phyloP scores from a whole-genome alignment of 2,888 invertebrate genomes.

The Bellardia pandia region DNA sequence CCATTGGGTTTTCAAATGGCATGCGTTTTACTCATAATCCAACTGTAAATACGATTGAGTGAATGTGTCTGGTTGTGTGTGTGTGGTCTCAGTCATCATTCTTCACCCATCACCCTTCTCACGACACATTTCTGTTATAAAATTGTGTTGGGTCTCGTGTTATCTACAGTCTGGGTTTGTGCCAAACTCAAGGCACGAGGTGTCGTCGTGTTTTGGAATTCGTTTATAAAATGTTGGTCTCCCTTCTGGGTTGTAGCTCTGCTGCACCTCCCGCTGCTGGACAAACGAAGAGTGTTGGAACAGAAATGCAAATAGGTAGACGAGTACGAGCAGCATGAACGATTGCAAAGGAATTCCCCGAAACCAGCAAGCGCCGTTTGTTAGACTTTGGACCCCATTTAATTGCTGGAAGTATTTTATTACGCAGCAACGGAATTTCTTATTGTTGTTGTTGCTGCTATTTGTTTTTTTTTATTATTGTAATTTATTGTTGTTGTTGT shows the following conservation, averaged over 20 bases:
- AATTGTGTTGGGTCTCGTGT: constrained; percentile 37
- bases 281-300: constrained; percentile 48
- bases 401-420: constrained; percentile 73
- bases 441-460: constrained; percentile 38
- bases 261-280: constrained; percentile 5
- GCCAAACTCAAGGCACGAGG: constrained; percentile 69
- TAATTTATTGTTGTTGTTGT: constrained; percentile 35
- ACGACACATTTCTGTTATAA: not conserved
- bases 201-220: constrained; percentile 50
- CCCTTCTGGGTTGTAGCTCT: not conserved
- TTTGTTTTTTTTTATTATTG: constrained; percentile 21
- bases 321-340: constrained; percentile 60
- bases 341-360: constrained; percentile 76
- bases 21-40: constrained; percentile 65
- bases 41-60: constrained; percentile 37
- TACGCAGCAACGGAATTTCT: constrained; percentile 70
- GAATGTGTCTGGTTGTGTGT: not conserved
- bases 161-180: constrained; percentile 70
- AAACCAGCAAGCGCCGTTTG: constrained; percentile 74
- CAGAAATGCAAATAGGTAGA: constrained; percentile 56
- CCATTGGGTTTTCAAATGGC: constrained; percentile 24
- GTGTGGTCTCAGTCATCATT: constrained; percentile 49
- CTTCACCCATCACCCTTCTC: not conserved
- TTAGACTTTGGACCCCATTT: constrained; percentile 75
- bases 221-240: constrained; percentile 39